A percentile compares a stretch with the other conserved stretches of the same genome.
phyloP scores from a whole-genome alignment of 1,140 invertebrate genomes.

The Eupeodes corollae region DNA sequence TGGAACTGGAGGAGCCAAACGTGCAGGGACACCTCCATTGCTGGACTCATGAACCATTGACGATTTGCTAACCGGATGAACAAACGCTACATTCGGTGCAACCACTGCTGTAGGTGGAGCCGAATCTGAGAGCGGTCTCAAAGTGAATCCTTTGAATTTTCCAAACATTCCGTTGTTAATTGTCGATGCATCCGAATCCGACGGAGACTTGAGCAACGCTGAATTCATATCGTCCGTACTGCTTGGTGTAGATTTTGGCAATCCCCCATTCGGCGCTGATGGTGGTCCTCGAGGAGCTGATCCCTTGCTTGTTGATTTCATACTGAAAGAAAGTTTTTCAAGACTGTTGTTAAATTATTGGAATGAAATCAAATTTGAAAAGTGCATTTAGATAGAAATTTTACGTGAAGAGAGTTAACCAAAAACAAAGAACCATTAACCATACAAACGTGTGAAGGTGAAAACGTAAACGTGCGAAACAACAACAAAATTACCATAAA shows the following conservation, averaged over 20 bases:
- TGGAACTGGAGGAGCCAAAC: conserved; percentile 30
- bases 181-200: conserved; percentile 41
- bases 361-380: no score
- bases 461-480: no score
- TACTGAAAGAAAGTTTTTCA: conserved; percentile 13
- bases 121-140: conserved; percentile 49
- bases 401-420: no score
- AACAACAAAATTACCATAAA: no score
- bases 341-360: no score
- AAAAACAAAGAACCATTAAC: no score
- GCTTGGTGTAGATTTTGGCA: conserved; percentile 39
- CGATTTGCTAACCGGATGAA: conserved; percentile 28
- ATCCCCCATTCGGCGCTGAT: conserved; percentile 23
- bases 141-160: conserved; percentile 72
- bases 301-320: conserved; percentile 23
- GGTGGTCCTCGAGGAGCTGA: conserved; percentile 13
- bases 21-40: conserved; percentile 17
- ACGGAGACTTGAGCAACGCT: conserved; percentile 41
- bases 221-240: conserved; percentile 51
- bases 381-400: no score
- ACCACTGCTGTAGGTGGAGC: conserved; percentile 21
- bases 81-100: conserved; percentile 34
- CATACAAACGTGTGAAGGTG: no score
- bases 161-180: conserved; percentile 60
- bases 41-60: conserved; percentile 11